Percentiles rank a stretch among this genome's conserved stretches.
phyloP scores from a whole-genome alignment of 2,113 vertebrate genomes.

The Callaeas wilsoni region DNA sequence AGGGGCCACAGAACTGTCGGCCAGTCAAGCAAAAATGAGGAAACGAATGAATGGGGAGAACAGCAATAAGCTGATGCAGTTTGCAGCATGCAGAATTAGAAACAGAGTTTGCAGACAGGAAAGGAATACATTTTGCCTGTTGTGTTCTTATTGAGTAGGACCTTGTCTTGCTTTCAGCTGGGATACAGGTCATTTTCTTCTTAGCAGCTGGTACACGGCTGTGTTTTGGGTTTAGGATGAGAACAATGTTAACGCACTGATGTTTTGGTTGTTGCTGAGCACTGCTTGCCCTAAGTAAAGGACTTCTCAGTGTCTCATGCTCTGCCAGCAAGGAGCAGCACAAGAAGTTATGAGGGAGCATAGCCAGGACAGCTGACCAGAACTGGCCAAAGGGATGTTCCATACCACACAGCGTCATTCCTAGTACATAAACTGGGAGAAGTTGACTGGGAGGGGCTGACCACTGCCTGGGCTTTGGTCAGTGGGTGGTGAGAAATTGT shows the following conservation, averaged over 20 bases:
- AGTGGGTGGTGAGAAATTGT: background rate
- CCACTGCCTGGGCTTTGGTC: background rate
- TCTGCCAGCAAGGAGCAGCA: background rate
- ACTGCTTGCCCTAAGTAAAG: background rate
- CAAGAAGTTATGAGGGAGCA: background rate
- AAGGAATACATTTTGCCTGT: background rate
- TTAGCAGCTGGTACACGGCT: background rate
- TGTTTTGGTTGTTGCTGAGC: background rate
- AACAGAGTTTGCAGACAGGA: background rate
- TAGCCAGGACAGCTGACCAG: background rate
- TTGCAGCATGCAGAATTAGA: background rate
- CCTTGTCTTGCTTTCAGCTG: background rate
- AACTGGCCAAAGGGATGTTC: background rate
- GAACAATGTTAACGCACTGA: background rate
- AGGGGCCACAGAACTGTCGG: rapidly evolving
- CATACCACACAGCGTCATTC: background rate
- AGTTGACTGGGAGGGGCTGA: background rate
- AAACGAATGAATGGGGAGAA: background rate
- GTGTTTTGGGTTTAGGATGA: background rate
- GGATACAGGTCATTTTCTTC: background rate
- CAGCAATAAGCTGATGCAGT: background rate
- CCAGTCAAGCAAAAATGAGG: background rate
- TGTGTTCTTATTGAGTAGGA: background rate
- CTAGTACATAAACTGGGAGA: background rate
- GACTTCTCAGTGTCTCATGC: background rate